Conservation (phyloP, 64 coral and sea anemone genomes). For the Cladopsammia gracilis region DNA sequence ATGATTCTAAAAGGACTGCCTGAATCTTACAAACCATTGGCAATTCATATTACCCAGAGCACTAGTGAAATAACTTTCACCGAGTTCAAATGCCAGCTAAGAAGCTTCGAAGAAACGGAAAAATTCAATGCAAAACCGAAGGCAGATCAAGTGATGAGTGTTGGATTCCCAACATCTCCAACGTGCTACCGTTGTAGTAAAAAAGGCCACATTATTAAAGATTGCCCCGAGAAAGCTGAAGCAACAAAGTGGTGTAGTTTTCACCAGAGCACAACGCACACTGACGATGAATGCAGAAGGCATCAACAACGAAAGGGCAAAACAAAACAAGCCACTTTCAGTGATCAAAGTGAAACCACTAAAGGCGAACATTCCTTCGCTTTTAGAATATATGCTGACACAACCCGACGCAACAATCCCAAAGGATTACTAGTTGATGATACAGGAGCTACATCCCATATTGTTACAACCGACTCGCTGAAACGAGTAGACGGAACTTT, state of each 20-base stretch:
- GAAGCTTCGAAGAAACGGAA: conserved; percentile 69
- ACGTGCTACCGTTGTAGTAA: conserved; percentile 7
- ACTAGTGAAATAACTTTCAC: conserved; percentile 16
- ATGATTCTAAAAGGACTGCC: conserved; percentile 41
- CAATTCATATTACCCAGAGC: conserved; percentile 51
- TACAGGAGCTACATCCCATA: conserved; percentile 64
- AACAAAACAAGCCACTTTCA: conserved; percentile 26
- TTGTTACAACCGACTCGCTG: conserved; percentile 8
- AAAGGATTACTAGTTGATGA: conserved; percentile 47
- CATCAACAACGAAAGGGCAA: neutral
- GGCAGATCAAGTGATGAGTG: conserved; percentile 36
- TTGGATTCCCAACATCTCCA: neutral
- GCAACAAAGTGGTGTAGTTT: no score
- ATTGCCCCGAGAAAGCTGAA: no score
- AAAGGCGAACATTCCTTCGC: conserved; percentile 57
- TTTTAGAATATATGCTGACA: neutral
- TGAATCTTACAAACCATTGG: conserved; percentile 48
- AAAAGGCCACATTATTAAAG: neutral
- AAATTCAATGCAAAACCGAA: conserved; percentile 20
- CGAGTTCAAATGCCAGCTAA: conserved; percentile 30
- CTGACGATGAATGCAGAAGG: conserved; percentile 17
- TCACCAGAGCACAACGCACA: conserved; percentile 18
- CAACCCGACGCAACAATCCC: conserved; percentile 4
- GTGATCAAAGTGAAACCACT: neutral
- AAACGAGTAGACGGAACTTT: conserved; percentile 45